Evolutionary conservation across 2,888 invertebrate genomes (phyloP).

Genomic region (Drosophila macrospina): DNA sequence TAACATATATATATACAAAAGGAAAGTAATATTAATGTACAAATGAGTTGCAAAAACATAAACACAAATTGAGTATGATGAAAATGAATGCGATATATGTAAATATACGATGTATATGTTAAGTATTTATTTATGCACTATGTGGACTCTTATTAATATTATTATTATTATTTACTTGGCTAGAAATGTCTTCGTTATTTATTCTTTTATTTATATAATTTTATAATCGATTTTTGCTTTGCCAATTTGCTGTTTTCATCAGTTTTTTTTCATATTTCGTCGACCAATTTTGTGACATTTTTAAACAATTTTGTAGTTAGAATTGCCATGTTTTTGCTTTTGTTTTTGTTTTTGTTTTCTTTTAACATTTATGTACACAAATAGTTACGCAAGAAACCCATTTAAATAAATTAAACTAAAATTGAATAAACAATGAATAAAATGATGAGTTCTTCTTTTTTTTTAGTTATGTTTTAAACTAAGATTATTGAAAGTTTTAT

Average conservation of each 20-base stretch:
- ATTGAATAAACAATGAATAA: constrained; percentile 18
- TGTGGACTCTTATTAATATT: constrained; percentile 23
- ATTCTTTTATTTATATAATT: too few species aligned
- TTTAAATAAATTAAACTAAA: constrained; percentile 46
- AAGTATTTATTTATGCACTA: constrained; percentile 19
- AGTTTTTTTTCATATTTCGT: constrained; percentile 17
- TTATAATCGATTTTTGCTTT: not conserved
- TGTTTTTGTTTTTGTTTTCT: constrained; percentile 12
- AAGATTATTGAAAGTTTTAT: constrained; percentile 45
- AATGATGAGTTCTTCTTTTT: constrained; percentile 50
- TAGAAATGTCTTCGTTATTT: constrained; percentile 40
- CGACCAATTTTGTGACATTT: constrained; percentile 56
- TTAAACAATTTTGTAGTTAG: constrained; percentile 51
- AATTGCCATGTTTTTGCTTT: constrained; percentile 28
- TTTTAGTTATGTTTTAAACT: constrained; percentile 41
- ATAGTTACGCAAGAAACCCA: constrained; percentile 64
- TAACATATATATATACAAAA: too few species aligned
- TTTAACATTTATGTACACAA: constrained; percentile 65
- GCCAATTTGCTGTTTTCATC: constrained; percentile 38
- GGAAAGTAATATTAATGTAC: constrained; percentile 1
- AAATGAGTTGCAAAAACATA: constrained; percentile 58
- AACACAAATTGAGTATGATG: constrained; percentile 61
- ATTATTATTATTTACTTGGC: constrained; percentile 6
- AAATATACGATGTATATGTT: constrained; percentile 15
- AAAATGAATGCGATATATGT: constrained; percentile 6